Evolutionary conservation across 1,140 invertebrate species (phyloP).

Genomic region (Heliconius eleuchia): DNA sequence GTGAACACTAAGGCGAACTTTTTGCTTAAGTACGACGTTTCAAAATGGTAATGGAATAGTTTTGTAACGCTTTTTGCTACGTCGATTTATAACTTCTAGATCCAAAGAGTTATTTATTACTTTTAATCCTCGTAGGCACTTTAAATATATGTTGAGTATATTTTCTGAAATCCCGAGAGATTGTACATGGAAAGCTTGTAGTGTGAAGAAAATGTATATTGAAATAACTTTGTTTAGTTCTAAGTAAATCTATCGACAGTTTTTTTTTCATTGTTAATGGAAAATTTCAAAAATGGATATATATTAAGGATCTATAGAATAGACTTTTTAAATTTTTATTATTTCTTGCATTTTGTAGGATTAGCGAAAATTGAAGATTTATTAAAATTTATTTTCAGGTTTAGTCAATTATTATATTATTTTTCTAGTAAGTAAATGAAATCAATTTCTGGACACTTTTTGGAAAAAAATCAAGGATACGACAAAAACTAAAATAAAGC

Average conservation of each 20-base stretch:
- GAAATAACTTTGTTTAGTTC: background rate
- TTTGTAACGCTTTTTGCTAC: slow-evolving; percentile 10
- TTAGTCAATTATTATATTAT: too few species aligned
- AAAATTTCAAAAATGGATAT: too few species aligned
- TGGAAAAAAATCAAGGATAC: background rate
- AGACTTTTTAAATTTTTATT: too few species aligned
- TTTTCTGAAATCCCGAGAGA: background rate
- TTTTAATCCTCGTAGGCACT: slow-evolving; percentile 9
- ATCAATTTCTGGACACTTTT: too few species aligned
- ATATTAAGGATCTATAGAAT: too few species aligned
- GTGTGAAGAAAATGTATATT: background rate
- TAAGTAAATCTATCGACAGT: too few species aligned
- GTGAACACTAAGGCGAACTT: slow-evolving; percentile 37
- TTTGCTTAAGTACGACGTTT: slow-evolving; percentile 36
- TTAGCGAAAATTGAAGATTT: too few species aligned
- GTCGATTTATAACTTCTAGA: slow-evolving; percentile 11
- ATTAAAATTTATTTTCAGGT: too few species aligned
- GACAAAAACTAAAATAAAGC: background rate
- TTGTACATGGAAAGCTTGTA: background rate
- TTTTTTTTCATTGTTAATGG: too few species aligned
- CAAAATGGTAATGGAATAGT: slow-evolving; percentile 19
- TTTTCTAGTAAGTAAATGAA: too few species aligned
- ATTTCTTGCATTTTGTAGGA: too few species aligned
- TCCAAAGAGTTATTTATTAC: slow-evolving; percentile 14
- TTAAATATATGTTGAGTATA: slow-evolving; percentile 6